Conservation (phyloP, 2,888 invertebrate genomes). For the Dolichomitus sp. region DNA sequence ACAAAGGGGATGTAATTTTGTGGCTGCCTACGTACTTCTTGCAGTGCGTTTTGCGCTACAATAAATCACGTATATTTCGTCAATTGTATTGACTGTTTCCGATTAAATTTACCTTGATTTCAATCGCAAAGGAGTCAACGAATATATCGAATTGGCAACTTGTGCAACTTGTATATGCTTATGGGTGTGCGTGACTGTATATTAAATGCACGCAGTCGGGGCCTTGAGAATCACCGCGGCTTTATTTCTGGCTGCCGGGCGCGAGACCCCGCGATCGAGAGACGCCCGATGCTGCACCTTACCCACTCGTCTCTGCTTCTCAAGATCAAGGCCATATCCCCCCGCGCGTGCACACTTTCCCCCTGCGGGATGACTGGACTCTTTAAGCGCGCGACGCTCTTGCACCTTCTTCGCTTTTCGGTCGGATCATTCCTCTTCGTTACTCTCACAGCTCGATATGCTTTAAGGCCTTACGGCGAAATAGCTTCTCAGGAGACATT, state of each 20-base stretch:
- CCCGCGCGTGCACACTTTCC: slow-evolving; percentile 57
- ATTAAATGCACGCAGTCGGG: slow-evolving; percentile 59
- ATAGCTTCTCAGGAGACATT: neutral
- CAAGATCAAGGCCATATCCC: slow-evolving; percentile 85
- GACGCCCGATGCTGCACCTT: slow-evolving; percentile 68
- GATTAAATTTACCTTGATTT: neutral
- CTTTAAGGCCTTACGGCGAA: neutral
- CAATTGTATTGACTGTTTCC: neutral
- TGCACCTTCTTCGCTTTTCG: slow-evolving; percentile 51
- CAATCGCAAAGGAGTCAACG: neutral
- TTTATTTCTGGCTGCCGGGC: slow-evolving; percentile 76
- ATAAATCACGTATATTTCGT: neutral
- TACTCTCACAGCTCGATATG: neutral
- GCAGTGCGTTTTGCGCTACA: neutral
- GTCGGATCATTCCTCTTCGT: slow-evolving; percentile 9
- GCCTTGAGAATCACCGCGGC: slow-evolving; percentile 67
- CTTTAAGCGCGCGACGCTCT: slow-evolving; percentile 77
- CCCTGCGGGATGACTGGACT: slow-evolving; percentile 83
- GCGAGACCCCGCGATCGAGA: slow-evolving; percentile 46
- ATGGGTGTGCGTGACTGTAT: slow-evolving; percentile 33
- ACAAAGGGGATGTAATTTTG: neutral
- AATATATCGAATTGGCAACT: slow-evolving; percentile 27
- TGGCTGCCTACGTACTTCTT: neutral
- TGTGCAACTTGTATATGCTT: slow-evolving; percentile 35
- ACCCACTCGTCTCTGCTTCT: slow-evolving; percentile 71